Base-by-base conservation (phyloP, 2,113 vertebrate species). In the Cairina moschata region DNA sequence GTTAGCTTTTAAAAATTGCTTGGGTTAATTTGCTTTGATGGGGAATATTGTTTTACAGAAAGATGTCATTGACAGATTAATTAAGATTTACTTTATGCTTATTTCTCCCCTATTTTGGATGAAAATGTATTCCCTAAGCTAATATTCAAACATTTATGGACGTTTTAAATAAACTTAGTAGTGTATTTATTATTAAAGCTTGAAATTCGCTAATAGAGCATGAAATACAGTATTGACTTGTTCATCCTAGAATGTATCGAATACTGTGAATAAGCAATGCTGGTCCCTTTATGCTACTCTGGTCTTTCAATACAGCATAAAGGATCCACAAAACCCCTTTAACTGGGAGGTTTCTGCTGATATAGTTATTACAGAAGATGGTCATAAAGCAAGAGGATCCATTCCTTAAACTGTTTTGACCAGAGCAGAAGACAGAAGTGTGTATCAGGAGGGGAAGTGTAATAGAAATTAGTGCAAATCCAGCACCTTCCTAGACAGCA, bases 271-370 rank as follows among this genome's bases (percentile, higher is more conserved):
- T 95, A 82, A 95, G 94, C 94, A 96, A 86, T 91, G 94, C 95
- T 95, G 94, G 96, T 95, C 95, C 91, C 94, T 96, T 96, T 97
- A 96, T 96, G 94, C 95, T 95, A 97, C 94, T 95, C 95, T 96
- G 95, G 95, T 81, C 91, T 96, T 93, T 95, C 80, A 97, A 96
- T 55, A 95, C 91, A 96, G 95, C 95, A 96, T 96, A 96, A 96
- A 95, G 96, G 96, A 95, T 96, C 95, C 96, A 46, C 95, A 79
- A 89, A 74, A 73, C 25, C 71, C 59, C 63, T 74, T 87, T 88
- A 90, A 55, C 28, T 62, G 63, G 25, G 31, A 85, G 17, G 18
- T 68, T 92, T 95, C 58, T 91, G 6, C 50, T 83, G 58, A 13
- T 78, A 22, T 0, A 62, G 23, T 42, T 73, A 52, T 32, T n/a